Conservation (phyloP, 2,888 invertebrate species). For the Chrysodeixis includens region DNA sequence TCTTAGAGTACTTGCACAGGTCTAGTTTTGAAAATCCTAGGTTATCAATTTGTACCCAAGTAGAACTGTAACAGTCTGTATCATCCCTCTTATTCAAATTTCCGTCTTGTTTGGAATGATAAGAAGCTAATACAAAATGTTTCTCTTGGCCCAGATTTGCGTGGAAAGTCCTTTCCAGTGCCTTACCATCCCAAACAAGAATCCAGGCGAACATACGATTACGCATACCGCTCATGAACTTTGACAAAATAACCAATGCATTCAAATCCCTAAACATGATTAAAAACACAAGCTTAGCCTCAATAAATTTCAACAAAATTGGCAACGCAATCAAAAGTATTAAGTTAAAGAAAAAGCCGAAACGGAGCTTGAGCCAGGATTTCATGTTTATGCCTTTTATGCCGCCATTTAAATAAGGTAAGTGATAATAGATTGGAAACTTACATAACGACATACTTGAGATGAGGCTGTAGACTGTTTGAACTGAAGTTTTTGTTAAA, state of each 20-base stretch:
- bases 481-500: no score
- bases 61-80: no score
- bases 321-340: slow-evolving; percentile 14
- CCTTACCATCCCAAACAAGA: slow-evolving; percentile 51
- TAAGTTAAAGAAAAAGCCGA: slow-evolving; percentile 47
- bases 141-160: slow-evolving; percentile 46
- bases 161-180: slow-evolving; percentile 42
- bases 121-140: slow-evolving; percentile 37
- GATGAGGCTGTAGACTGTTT: no score
- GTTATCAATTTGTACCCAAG: no score
- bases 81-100: slow-evolving; percentile 2
- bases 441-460: no score
- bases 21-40: no score
- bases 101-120: slow-evolving; percentile 46
- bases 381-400: slow-evolving; percentile 68
- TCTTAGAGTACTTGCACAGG: no score
- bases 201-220: slow-evolving; percentile 29
- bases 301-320: slow-evolving; percentile 14
- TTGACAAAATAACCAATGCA: slow-evolving; percentile 28
- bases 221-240: slow-evolving; percentile 21
- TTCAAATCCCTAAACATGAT: slow-evolving; percentile 30
- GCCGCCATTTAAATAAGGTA: slow-evolving; percentile 55
- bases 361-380: slow-evolving; percentile 51
- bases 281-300: slow-evolving; percentile 15
- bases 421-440: slow-evolving; percentile 18